Conservation (phyloP, 2,113 vertebrate genomes). For the Callospermophilus lateralis region DNA sequence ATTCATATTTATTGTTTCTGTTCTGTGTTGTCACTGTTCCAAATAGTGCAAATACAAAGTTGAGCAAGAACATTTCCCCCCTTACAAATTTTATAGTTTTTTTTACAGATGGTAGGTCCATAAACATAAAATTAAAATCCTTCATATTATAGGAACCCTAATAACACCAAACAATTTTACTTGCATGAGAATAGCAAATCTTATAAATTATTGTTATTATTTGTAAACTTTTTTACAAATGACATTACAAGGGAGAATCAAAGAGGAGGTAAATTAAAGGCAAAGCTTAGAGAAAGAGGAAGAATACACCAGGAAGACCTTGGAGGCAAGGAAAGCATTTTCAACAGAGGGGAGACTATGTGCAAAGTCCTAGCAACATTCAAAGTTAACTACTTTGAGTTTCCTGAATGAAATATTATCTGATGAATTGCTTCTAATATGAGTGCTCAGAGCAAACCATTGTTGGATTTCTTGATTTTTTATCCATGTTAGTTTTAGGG, state of each 20-base stretch:
- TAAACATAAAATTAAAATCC: slow-evolving; percentile 31
- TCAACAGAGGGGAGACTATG: not conserved
- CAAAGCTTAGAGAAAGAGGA: not conserved
- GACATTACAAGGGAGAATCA: not conserved
- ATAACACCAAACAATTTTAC: not conserved
- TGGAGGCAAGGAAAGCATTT: not conserved
- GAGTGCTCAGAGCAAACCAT: not conserved
- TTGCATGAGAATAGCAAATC: not conserved
- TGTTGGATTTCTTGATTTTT: slow-evolving; percentile 29
- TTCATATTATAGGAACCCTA: not conserved
- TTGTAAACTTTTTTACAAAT: not conserved
- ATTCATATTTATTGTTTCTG: slow-evolving; percentile 18
- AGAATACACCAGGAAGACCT: not conserved
- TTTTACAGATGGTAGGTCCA: not conserved
- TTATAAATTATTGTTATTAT: not conserved
- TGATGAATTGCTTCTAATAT: slow-evolving; percentile 35
- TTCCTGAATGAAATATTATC: slow-evolving; percentile 36
- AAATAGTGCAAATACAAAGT: not conserved
- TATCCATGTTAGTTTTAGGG: slow-evolving; percentile 15
- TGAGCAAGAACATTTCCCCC: not conserved
- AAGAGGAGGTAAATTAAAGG: not conserved
- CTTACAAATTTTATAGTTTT: not conserved
- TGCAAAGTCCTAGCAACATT: not conserved
- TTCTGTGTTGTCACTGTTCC: not conserved
- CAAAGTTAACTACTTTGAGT: not conserved